Evolutionary conservation across 2,113 vertebrate genomes (phyloP), one percentile per base, ranked within the genome.

Genomic region (Columba livia): DNA sequence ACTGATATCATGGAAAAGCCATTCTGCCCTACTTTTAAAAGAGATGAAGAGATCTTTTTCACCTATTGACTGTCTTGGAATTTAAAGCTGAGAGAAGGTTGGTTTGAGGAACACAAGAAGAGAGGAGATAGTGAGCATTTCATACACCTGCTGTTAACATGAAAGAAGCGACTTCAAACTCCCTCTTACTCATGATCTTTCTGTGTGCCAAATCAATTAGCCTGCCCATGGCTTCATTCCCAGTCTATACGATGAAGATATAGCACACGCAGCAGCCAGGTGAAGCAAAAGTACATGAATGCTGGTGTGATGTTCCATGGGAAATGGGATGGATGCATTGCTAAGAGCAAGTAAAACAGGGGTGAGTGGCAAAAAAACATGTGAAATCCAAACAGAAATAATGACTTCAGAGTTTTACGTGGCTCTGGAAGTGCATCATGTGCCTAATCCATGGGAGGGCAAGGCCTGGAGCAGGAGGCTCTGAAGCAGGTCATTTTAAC

Each of bases 381-480:
- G 0, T 26, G 53, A 81, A 75, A 57, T 5, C 10, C 15, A 6
- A 47, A 51, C n/a, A 17, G 28, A 51, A 32, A 36, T 0, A 5
- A 58, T 32, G 11, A 8, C 74, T 82, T 44, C 0, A 0, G 21
- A 3, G 1, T 58, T 19, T 79, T 36, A 20, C 0, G 0, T 32
- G 47, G 28, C 40, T 67, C 44, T 79, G 50, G 54, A 79, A 79
- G n/a, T 21, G 16, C 13, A 32, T 58, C 4, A 0, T 11, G 15
- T 1, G 1, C 23, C 40, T 18, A 54, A 31, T 80, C 72, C 60
- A 53, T 60, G 69, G 26, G 47, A 93, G 83, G 72, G 26, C 65
- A 92, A 81, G 60, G 25, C 26, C 44, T 11, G 7, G 70, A 89
- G 71, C 50, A 81, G 42, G 6, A 71, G 50, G 15, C 57, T 90